These are phyloP conservation scores for Gadus chalcogrammus DNA, from an alignment of 2,113 vertebrate genomes.

Conservation along the genomic window DNA sequence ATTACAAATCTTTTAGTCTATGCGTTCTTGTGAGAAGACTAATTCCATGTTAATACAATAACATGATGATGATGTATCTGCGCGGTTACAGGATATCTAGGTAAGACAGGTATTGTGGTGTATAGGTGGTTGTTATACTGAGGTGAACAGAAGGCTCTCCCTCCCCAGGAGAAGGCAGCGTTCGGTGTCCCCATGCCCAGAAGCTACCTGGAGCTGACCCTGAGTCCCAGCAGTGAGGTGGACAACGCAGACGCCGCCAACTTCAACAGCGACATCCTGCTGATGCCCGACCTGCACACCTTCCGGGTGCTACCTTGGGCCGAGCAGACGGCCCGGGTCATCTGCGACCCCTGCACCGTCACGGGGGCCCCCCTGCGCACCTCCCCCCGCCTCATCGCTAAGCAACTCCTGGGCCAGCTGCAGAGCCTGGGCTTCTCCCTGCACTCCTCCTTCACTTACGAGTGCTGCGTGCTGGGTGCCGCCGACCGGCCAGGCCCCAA, in stretches of 20 bases:
- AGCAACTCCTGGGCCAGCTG: constrained; percentile 81
- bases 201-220: constrained; percentile 86
- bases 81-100: too few relatives aligned
- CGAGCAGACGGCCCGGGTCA: constrained; percentile 85
- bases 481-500: constrained; percentile 84
- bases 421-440: constrained; percentile 82
- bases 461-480: constrained; percentile 85
- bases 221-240: constrained; percentile 82
- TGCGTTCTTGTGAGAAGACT: too few relatives aligned
- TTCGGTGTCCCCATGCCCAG: constrained; percentile 87
- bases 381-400: constrained; percentile 85
- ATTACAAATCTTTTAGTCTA: too few relatives aligned
- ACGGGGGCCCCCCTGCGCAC: constrained; percentile 80
- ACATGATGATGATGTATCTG: too few relatives aligned
- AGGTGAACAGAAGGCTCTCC: not conserved
- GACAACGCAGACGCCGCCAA: constrained; percentile 79
- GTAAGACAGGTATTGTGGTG: too few relatives aligned
- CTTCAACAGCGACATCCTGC: constrained; percentile 87
- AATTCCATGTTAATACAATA: too few relatives aligned
- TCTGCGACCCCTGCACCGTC: constrained; percentile 88
- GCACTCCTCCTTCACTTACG: constrained; percentile 85
- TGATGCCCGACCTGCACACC: constrained; percentile 86
- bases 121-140: not conserved
- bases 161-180: constrained; percentile 82
- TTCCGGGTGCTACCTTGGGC: constrained; percentile 87